Evolutionary conservation across 1,140 invertebrate genomes (phyloP).

Genomic region (Papilio xuthus): DNA sequence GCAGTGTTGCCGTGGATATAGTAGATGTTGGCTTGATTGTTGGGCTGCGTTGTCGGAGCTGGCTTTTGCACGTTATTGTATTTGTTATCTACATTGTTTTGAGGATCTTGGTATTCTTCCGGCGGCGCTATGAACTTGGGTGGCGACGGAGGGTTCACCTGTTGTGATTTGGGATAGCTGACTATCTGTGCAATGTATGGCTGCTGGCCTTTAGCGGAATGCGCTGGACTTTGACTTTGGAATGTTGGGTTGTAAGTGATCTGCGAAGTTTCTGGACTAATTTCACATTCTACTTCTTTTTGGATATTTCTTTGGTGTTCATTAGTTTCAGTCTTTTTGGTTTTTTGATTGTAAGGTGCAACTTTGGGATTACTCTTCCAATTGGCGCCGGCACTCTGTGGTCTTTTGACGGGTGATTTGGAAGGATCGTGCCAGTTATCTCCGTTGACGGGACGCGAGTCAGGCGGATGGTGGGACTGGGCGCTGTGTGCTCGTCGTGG

Average conservation of each 20-base stretch:
- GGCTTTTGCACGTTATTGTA: constrained; percentile 57
- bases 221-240: constrained; percentile 80
- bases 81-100: constrained; percentile 69
- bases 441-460: constrained; percentile 61
- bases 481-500: constrained; percentile 69
- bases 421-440: constrained; percentile 72
- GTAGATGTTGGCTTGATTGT: constrained; percentile 74
- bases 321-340: constrained; percentile 71
- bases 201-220: constrained; percentile 69
- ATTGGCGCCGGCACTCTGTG: constrained; percentile 71
- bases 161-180: constrained; percentile 78
- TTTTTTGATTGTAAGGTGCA: constrained; percentile 71
- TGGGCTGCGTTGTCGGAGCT: constrained; percentile 57
- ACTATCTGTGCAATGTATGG: constrained; percentile 80
- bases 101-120: constrained; percentile 75
- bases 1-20: constrained; percentile 73
- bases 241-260: constrained; percentile 81
- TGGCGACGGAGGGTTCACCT: constrained; percentile 70
- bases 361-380: constrained; percentile 79
- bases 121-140: constrained; percentile 78
- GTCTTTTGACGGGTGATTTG: constrained; percentile 75
- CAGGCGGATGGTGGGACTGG: constrained; percentile 65
- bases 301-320: constrained; percentile 67
- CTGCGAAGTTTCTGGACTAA: constrained; percentile 73
- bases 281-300: constrained; percentile 63